Conservation (phyloP, 2,888 invertebrate genomes). For the Malachius bipustulatus region DNA sequence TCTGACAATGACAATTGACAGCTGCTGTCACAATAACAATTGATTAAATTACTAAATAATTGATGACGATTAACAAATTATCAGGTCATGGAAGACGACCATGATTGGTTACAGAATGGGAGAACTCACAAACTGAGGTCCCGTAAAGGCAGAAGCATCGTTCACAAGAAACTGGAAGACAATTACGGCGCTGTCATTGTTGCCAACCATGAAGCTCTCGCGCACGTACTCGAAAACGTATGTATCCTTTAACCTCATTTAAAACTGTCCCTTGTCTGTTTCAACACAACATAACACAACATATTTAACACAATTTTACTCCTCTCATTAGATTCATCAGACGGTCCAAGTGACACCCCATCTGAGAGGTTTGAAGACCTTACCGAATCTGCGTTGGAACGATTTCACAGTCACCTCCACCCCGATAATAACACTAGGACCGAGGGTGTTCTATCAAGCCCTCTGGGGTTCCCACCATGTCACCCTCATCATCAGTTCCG, state of each 20-base stretch:
- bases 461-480: constrained; percentile 62
- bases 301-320: too few relatives aligned
- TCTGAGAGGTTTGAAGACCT: constrained; percentile 58
- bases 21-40: too few relatives aligned
- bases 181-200: constrained; percentile 84
- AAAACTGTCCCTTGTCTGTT: too few relatives aligned
- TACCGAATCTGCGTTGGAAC: constrained; percentile 59
- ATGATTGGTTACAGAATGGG: constrained; percentile 39
- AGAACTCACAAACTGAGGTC: constrained; percentile 48
- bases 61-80: too few relatives aligned
- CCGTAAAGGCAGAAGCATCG: constrained; percentile 68
- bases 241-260: too few relatives aligned
- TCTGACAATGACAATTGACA: too few relatives aligned
- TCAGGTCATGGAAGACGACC: constrained; percentile 41
- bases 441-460: constrained; percentile 63
- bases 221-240: constrained; percentile 82
- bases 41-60: too few relatives aligned
- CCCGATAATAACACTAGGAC: constrained; percentile 48
- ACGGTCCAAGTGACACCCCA: constrained; percentile 54
- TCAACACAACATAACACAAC: too few relatives aligned
- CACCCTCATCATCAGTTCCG: constrained; percentile 54
- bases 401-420: constrained; percentile 50
- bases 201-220: constrained; percentile 81
- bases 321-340: constrained; percentile 52
- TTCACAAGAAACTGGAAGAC: constrained; percentile 76